Conservation (phyloP, 1,140 invertebrate species). For the Diachasma alloeum region DNA sequence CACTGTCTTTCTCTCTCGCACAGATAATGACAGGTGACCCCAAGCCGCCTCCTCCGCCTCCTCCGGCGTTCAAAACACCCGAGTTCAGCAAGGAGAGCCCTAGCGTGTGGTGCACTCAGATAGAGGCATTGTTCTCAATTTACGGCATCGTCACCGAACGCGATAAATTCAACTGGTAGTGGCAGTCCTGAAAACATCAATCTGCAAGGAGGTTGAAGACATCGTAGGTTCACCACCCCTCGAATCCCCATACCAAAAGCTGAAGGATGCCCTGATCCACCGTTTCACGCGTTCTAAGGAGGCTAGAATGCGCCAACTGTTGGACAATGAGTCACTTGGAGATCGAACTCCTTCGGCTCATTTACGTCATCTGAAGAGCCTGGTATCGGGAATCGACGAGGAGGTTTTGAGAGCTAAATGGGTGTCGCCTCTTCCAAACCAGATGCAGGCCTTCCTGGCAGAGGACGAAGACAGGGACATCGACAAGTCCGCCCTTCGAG, state of each 20-base stretch:
- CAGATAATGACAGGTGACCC: too few species aligned
- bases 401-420: conserved; percentile 27
- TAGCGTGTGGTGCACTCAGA: conserved; percentile 45
- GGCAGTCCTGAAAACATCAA: too few species aligned
- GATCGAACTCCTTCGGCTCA: too few species aligned
- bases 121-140: conserved; percentile 46
- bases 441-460: too few species aligned
- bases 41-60: too few species aligned
- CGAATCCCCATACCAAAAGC: not conserved
- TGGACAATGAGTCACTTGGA: conserved; percentile 14
- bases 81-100: conserved; percentile 40
- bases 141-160: too few species aligned
- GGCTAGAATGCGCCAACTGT: conserved; percentile 9
- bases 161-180: too few species aligned
- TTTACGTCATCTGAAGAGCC: conserved; percentile 18
- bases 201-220: too few species aligned
- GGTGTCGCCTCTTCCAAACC: conserved; percentile 32
- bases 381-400: not conserved
- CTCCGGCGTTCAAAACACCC: conserved; percentile 31
- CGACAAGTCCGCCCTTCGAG: too few species aligned
- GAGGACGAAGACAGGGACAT: too few species aligned
- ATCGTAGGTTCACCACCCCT: too few species aligned
- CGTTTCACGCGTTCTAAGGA: conserved; percentile 17
- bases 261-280: conserved; percentile 23
- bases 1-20: too few species aligned